Base-by-base conservation (phyloP, 2,888 invertebrate species). In the Lasius platythorax region DNA sequence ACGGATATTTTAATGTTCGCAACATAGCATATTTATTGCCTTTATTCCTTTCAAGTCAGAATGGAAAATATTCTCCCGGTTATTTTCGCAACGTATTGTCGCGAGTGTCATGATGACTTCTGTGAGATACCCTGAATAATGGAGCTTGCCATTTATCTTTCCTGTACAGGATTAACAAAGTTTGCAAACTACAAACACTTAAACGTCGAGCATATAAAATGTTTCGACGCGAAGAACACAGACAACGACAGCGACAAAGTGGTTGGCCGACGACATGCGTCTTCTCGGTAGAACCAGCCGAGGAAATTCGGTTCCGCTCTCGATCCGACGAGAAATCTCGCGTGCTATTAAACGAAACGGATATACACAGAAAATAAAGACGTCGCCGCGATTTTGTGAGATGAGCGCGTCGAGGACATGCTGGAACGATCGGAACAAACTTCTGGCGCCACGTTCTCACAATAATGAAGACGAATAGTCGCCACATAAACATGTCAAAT, bases 391-490 rank as follows among this genome's bases (percentile, higher is more conserved):
- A 30, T 66, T 75, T 75, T 46, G 53, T 53, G 15, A 0, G 18
- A 3, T 12, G 30, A n/a, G 43, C 28, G 28, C 40, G 18, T 18
- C 50, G 15, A 11, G 11, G 37, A 37, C 11, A 33, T 23, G 33
- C 11, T 33, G 30, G 43, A 58, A 53, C 1, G 40, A 11, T 40
- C 40, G 15, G 28, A 4, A 46, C 64, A 28, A 75, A 75, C 50
- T 18, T 76, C 33, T 66, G 50, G 50, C 67, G 67, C 66, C 76
- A 33, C 23, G 75, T 23, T 64, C 11, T 33, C 23, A 40, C 33
- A 74, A 64, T 82, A 73, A 82, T 53, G 50, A 73, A 82, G 81
- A 73, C 64, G 53, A 63, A 73, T 73, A 63, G 74, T 23, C 50
- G 63, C 50, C 43, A 63, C 64, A 50, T 63, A 43, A 50, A 82